These are phyloP conservation scores for Talpa occidentalis DNA, from an alignment of 2,113 vertebrate species.

Conservation along the genomic window DNA sequence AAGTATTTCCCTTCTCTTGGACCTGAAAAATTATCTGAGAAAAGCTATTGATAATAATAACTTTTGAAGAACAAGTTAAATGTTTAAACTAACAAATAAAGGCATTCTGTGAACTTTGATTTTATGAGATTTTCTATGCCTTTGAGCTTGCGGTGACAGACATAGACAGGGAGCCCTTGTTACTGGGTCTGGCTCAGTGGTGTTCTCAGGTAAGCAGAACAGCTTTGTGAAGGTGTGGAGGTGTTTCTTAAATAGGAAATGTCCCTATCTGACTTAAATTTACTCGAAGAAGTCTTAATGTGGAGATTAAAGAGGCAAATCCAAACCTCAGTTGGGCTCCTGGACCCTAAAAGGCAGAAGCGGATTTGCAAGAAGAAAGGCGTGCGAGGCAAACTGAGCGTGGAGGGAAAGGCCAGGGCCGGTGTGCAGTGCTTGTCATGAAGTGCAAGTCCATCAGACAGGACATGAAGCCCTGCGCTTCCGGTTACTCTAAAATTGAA, in stretches of 20 bases:
- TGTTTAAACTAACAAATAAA: slow-evolving; percentile 65
- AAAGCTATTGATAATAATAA: not conserved
- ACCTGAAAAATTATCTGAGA: not conserved
- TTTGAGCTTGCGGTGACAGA: not conserved
- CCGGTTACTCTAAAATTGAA: not conserved
- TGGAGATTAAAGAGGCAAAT: not conserved
- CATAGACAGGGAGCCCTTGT: not conserved
- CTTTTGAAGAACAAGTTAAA: slow-evolving; percentile 21
- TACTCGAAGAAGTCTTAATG: not conserved
- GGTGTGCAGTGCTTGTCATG: not conserved
- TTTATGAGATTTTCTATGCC: not conserved
- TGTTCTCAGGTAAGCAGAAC: not conserved
- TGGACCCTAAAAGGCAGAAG: not conserved
- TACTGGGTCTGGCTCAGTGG: not conserved
- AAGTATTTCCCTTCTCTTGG: not conserved
- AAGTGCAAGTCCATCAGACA: not conserved
- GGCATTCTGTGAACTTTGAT: not conserved
- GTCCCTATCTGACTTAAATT: not conserved
- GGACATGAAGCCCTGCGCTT: too few relatives aligned
- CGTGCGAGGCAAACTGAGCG: not conserved
- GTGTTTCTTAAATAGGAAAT: not conserved
- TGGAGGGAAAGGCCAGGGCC: too few relatives aligned
- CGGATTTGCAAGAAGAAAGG: not conserved
- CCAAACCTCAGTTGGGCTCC: not conserved
- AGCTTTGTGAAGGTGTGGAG: not conserved